Base-by-base conservation (phyloP, 2,113 vertebrate genomes). In the Sterna hirundo region DNA sequence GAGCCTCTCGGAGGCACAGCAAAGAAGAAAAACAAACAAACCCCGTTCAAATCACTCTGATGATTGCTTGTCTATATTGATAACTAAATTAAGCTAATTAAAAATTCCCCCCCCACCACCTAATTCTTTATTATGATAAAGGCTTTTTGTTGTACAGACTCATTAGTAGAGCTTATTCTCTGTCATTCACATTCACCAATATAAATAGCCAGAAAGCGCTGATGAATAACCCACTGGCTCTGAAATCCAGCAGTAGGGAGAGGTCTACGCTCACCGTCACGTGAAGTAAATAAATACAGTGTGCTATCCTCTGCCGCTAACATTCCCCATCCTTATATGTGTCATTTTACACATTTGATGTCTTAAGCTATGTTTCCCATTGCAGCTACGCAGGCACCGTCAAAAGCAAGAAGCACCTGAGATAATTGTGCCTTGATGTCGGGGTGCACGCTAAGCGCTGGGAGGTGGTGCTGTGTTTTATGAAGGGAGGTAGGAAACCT, bases 261-360 rank as follows among this genome's bases (percentile, higher is more conserved):
- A 76, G 15, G 9, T 52, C 66, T 47, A 5, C 15, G 17, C 30
- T 69, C 2, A 2, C 2, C 52, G 42, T 16, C 19, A 6, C 0
- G 1, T 25, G 34, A 55, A 58, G 17, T 12, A 78, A 69, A 46
- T n/a, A 46, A 52, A 6, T 32, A 22, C 3, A 8, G 30, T 1
- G 1, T 38, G 16, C 25, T 36, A 11, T 18, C 30, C n/a, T n/a
- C 36, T 11, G 6, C n/a, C 15, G 1, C 36, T 32, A 40, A 32
- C 6, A 4, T 34, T 68, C 13, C 18, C 47, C 15, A 20, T n/a
- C 47, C 55, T n/a, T 47, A 18, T 5, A 27, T 4, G 8, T 0
- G 1, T 15, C 44, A 44, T 23, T 61, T 86, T 44, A 40, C 17
- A 61, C 52, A 15, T 55, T 23, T 46, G 11, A 17, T 40, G 9